These are phyloP conservation scores for Antitype chi DNA, from an alignment of 2,888 invertebrate genomes.

Conservation along the genomic window DNA sequence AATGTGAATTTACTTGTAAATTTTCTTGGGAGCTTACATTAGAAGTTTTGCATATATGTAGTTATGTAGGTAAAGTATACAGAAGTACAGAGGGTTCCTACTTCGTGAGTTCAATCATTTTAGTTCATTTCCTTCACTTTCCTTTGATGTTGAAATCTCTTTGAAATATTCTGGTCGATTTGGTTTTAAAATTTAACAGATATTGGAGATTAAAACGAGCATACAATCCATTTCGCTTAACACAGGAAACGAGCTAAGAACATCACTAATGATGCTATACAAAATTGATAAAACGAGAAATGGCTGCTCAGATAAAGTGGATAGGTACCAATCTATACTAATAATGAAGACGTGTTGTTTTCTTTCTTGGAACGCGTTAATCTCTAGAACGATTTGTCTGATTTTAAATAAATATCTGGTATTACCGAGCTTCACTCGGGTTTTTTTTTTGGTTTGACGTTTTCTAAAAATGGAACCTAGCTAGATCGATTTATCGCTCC, in stretches of 20 bases:
- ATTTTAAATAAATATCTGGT: no score
- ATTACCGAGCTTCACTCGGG: no score
- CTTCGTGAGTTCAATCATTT: slow-evolving; percentile 31
- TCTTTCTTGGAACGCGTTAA: no score
- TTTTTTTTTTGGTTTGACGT: no score
- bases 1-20: slow-evolving; percentile 32
- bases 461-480: no score
- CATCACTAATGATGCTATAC: not conserved
- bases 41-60: slow-evolving; percentile 12
- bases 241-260: not conserved
- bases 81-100: not conserved
- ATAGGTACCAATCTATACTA: not conserved
- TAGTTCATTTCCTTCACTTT: slow-evolving; percentile 24
- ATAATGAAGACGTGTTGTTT: no score
- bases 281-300: not conserved
- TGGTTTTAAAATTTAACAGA: not conserved
- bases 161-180: slow-evolving; percentile 33
- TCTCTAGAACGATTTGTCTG: no score
- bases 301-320: not conserved
- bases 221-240: not conserved
- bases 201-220: not conserved
- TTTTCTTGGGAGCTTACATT: slow-evolving; percentile 22
- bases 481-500: no score
- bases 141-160: slow-evolving; percentile 40
- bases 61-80: not conserved